Evolutionary conservation across 2,888 invertebrate species (phyloP).

Genomic region (Bellardia pandia): DNA sequence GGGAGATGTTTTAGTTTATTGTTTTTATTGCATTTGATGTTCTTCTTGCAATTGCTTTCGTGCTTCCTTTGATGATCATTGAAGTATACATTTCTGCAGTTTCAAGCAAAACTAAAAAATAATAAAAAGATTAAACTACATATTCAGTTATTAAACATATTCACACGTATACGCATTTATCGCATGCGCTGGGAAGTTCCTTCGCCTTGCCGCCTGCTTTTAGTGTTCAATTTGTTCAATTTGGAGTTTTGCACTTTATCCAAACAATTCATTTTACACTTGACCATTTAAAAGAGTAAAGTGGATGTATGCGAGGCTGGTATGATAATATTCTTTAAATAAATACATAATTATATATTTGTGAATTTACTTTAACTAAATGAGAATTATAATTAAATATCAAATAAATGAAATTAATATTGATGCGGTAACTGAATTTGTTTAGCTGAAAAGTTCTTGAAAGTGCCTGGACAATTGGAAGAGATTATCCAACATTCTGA

Average conservation of each 20-base stretch:
- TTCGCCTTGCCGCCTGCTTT: constrained; percentile 8
- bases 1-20: constrained; percentile 7
- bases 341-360: no score
- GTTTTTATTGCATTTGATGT: constrained; percentile 8
- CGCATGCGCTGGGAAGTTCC: background rate
- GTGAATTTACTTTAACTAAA: no score
- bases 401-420: no score
- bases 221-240: constrained; percentile 52
- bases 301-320: constrained; percentile 10
- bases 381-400: no score
- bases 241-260: constrained; percentile 51
- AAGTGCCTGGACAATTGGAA: no score
- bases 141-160: constrained; percentile 31
- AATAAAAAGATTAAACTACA: background rate
- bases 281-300: constrained; percentile 53
- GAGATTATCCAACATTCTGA: no score
- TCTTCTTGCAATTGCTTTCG: constrained; percentile 30
- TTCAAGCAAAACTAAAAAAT: background rate
- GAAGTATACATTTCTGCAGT: constrained; percentile 21
- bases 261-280: constrained; percentile 57
- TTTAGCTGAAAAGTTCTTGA: no score
- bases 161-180: constrained; percentile 33
- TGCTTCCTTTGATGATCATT: constrained; percentile 54
- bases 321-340: background rate
- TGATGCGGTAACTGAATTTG: no score